A percentile compares a stretch with the other conserved stretches of the same genome.
Conservation (phyloP, 2,113 vertebrate species). For the Melierax canorus region DNA sequence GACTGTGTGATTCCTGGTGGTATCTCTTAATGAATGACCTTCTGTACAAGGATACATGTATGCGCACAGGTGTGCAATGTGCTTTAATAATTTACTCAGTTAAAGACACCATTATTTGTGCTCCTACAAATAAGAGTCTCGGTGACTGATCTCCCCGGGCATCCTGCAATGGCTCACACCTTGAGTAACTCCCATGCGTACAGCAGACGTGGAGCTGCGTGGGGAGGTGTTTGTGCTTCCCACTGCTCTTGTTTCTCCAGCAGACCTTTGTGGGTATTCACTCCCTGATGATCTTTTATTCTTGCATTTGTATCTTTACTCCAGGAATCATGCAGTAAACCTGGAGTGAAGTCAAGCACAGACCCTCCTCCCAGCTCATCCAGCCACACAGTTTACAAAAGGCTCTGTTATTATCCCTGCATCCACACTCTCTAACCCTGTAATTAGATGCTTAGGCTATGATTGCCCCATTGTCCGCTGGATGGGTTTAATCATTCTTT, state of each 20-base stretch:
- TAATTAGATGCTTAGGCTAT: constrained; percentile 68
- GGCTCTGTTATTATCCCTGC: constrained; percentile 36
- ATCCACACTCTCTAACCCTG: constrained; percentile 31
- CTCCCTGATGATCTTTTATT: background rate
- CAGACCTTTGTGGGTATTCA: background rate
- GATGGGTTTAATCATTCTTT: constrained; percentile 69
- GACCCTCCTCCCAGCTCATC: background rate
- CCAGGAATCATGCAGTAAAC: background rate
- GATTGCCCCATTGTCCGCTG: constrained; percentile 68
- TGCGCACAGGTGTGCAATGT: rapidly evolving
- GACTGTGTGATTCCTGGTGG: rapidly evolving
- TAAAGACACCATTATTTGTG: rapidly evolving
- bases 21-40: rapidly evolving
- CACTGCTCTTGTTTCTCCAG: background rate
- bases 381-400: background rate
- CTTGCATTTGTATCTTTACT: background rate
- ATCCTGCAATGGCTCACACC: rapidly evolving
- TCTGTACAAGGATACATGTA: rapidly evolving
- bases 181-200: rapidly evolving
- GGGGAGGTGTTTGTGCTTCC: background rate
- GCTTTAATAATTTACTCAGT: background rate
- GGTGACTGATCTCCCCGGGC: rapidly evolving
- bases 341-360: background rate
- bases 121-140: background rate
- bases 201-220: rapidly evolving